Evolutionary conservation across 2,888 invertebrate genomes (phyloP), one percentile per base, ranked within the genome.

Genomic region (Latheticus oryzae): DNA sequence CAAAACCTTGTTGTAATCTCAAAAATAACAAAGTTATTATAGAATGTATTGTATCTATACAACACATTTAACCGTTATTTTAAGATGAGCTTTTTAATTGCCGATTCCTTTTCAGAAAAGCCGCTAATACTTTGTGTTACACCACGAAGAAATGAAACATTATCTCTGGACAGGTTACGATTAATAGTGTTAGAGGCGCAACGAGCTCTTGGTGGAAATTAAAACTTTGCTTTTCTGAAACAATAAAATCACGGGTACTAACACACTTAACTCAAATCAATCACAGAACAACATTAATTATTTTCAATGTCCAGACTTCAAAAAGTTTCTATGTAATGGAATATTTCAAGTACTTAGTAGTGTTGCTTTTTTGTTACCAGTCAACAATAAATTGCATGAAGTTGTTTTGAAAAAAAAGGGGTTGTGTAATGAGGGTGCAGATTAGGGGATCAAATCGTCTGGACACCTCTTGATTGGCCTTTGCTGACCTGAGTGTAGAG

Each of bases 71-170:
- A 61, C 56, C 53, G 52, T 50, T 48, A 57, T 55, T 59, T 45
- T 53, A 37, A 61, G 55, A 64, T 64, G 64, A 64, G 62, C 53
- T 61, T 63, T 65, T 61, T 61, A 63, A 61, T 63, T 63, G 60
- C 45, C 51, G 62, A 61, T 63, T 58, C 56, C 62, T 62, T 62
- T 63, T 64, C 58, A 67, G 61, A 65, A 67, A 67, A 48, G 61
- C 65, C 64, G 65, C 66, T 65, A 66, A 66, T 66, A 62, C 53
- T 51, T 59, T 61, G 54, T 56, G 62, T 61, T 64, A 61, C 64
- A 64, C 65, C 58, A 60, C 35, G 43, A 50, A 47, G 57, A 60
- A 30, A 58, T 54, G 55, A 50, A 59, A 54, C 33, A 55, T 61
- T 52, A 55, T 50, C 61, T 43, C 33, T 17, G 45, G 64, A 64